Percentiles rank a stretch among this genome's conserved stretches.
Conservation (phyloP, 2,113 vertebrate genomes). For the Seriola aureovittata region DNA sequence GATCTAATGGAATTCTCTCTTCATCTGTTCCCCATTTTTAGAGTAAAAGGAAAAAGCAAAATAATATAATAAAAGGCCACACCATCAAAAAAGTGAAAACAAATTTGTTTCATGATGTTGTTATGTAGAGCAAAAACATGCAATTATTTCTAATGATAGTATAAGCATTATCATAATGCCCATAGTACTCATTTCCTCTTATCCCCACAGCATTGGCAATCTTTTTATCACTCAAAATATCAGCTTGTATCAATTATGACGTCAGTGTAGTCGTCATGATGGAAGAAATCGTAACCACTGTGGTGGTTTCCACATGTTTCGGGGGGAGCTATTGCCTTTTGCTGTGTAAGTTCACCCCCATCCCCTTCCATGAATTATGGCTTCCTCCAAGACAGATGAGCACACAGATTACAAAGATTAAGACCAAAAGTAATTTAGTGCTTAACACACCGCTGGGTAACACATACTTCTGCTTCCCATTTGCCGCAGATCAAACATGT, state of each 20-base stretch:
- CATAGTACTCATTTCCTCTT: not conserved
- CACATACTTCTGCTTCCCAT: conserved; percentile 31
- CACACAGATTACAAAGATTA: not conserved
- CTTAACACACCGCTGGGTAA: conserved; percentile 23
- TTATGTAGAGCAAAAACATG: not conserved
- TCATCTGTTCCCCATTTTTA: not conserved
- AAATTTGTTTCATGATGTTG: conserved; percentile 12
- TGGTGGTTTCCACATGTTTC: not conserved
- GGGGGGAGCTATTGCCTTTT: not conserved
- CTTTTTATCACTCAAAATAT: not conserved
- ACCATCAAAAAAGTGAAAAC: conserved; percentile 20
- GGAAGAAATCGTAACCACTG: not conserved
- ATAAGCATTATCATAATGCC: not conserved
- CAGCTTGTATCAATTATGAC: conserved; percentile 5
- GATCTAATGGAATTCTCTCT: conserved; percentile 20
- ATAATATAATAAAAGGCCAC: not conserved
- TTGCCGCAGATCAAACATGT: conserved; percentile 31
- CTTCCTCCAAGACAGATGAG: not conserved
- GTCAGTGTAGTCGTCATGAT: not conserved
- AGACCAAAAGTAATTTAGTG: not conserved
- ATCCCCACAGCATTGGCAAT: not conserved
- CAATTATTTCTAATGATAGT: not conserved
- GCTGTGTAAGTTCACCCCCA: not conserved
- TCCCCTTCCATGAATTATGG: not conserved
- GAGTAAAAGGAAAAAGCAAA: not conserved